A percentile compares a stretch with the other conserved stretches of the same genome.
Evolutionary conservation across 2,888 invertebrate species (phyloP).

Genomic region (Pterobdella sp.): DNA sequence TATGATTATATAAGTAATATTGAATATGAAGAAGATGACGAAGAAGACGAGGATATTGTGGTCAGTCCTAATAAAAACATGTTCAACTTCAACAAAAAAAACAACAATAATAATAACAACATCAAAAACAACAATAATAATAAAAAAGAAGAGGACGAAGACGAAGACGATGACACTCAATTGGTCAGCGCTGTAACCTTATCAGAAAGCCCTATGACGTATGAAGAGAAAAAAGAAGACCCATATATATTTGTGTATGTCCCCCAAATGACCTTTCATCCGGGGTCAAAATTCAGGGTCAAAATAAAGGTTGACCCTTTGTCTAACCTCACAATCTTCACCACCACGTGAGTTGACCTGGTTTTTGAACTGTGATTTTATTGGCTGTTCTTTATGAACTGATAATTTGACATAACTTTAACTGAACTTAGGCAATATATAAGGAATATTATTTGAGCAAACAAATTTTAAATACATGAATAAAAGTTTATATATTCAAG

Average conservation of each 20-base stretch:
- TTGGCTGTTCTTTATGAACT: too few species aligned
- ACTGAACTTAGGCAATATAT: too few species aligned
- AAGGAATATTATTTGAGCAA: too few species aligned
- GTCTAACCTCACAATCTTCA: conserved; percentile 62
- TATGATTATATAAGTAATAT: not conserved
- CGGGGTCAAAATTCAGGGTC: conserved; percentile 77
- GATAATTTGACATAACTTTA: too few species aligned
- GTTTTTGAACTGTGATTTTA: too few species aligned
- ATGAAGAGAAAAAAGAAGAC: conserved; percentile 73
- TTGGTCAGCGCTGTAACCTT: not conserved
- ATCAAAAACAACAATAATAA: not conserved
- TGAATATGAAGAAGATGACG: not conserved
- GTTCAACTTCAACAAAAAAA: not conserved
- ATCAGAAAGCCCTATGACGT: conserved; percentile 47
- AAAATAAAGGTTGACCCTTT: conserved; percentile 68
- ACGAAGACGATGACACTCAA: not conserved
- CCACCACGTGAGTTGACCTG: conserved; percentile 65
- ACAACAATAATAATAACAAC: not conserved
- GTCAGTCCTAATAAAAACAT: not conserved
- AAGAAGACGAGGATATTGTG: not conserved
- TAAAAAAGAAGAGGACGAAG: not conserved
- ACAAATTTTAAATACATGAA: too few species aligned
- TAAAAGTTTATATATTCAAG: too few species aligned
- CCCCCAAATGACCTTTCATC: conserved; percentile 79
- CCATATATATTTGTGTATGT: conserved; percentile 75